phyloP scores from a whole-genome alignment of 2,888 invertebrate species.

The Sesia apiformis region DNA sequence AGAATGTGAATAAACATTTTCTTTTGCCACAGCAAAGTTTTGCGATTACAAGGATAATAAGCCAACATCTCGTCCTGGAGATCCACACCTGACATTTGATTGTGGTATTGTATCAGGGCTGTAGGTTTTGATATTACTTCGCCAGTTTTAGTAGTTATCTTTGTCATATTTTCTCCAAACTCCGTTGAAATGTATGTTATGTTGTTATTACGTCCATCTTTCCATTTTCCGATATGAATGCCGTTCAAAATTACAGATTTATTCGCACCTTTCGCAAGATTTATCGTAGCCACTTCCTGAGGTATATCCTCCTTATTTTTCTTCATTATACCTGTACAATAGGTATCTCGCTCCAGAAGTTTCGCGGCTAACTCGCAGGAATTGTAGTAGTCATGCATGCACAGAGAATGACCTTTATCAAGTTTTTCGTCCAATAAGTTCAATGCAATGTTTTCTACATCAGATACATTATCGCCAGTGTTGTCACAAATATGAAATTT shows the following conservation, averaged over 20 bases:
- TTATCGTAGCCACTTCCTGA: conserved; percentile 6
- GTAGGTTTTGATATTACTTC: conserved; percentile 10
- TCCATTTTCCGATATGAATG: conserved; percentile 19
- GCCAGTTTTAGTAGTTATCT: conserved; percentile 9
- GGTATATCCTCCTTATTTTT: conserved; percentile 21
- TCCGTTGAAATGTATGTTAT: conserved; percentile 15
- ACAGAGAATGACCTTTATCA: conserved; percentile 22
- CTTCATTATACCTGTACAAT: conserved; percentile 35
- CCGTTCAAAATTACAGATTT: conserved; percentile 13
- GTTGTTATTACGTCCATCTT: conserved; percentile 9
- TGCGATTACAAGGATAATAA: conserved; percentile 16
- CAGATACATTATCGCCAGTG: conserved; percentile 13
- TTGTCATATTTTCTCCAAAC: conserved; percentile 8
- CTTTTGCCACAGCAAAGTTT: conserved; percentile 12
- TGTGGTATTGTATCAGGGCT: conserved; percentile 15
- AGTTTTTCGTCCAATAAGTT: conserved; percentile 23
- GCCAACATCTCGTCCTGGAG: conserved; percentile 15
- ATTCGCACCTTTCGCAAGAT: conserved; percentile 19
- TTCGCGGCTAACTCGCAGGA: conserved; percentile 20
- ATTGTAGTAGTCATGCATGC: conserved; percentile 31
- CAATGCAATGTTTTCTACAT: conserved; percentile 19
- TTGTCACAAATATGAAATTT: conserved; percentile 17
- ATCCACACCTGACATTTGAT: conserved; percentile 14
- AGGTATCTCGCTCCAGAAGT: conserved; percentile 25
- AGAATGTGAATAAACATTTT: conserved; percentile 16